Base-by-base conservation (phyloP, 1,140 invertebrate species). In the Drosophila leontia region DNA sequence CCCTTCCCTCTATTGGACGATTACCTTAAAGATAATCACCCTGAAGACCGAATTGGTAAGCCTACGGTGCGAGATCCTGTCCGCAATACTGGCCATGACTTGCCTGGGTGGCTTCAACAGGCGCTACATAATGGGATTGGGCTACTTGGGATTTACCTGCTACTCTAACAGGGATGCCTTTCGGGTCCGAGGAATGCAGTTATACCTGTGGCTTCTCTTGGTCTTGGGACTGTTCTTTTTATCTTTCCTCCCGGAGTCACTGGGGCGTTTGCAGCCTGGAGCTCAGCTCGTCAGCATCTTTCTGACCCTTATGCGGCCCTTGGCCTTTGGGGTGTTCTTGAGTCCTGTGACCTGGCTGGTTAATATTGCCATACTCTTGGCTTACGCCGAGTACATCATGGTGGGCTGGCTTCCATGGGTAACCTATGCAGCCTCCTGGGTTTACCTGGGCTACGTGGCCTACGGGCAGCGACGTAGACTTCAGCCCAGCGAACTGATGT, bases 131-230 rank as follows among this genome's bases (percentile, higher is more conserved):
- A 35, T 79, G 12, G 62, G 45, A 0, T 12, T 79, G n/a, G 48
- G 34, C 7, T 87, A 87, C 23, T 6, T 79, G 12, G 47, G 55
- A 34, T 86, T 82, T 15, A 47, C 50, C 23, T 50, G 45, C 12
- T 79, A 42, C 15, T 51, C 53, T 35, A 85, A 79, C 48, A 51
- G 65, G 7, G 2, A 15, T 1, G 56, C 58, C 8, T 48, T 86
- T 13, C 11, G 19, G 0, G 29, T 23, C 0, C 42, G 70, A 0
- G 64, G 70, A 1, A 0, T 8, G 3, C 23, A 47, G 3, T 53
- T 58, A 9, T 60, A 50, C 15, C 1, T 79, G 3, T 86, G 82
- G 83, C 44, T 82, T 2, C 2, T 69, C 0, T 4, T 80, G 23
- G 59, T 84, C 1, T 29, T 75, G 15, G 65, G 45, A 1, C 48